Conservation (phyloP, 2,888 invertebrate species). For the Ormyrus rosae region DNA sequence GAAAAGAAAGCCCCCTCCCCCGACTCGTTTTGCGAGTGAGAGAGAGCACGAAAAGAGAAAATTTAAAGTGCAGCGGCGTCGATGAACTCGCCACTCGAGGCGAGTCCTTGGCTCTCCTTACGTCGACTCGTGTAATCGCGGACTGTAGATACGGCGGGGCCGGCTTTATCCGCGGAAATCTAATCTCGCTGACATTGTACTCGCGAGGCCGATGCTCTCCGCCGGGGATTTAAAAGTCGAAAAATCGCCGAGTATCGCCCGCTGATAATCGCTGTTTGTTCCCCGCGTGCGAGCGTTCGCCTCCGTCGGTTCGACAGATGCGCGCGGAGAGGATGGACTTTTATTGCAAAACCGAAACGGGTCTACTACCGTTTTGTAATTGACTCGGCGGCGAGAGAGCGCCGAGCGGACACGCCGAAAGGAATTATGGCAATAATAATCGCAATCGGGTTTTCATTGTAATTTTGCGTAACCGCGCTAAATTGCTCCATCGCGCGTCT, state of each 20-base stretch:
- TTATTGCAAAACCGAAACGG: too few relatives aligned
- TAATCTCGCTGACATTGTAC: constrained; percentile 59
- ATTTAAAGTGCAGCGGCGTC: constrained; percentile 34
- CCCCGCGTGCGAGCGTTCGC: too few relatives aligned
- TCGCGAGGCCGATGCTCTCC: constrained; percentile 49
- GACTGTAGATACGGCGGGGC: constrained; percentile 1
- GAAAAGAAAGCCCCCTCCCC: background rate
- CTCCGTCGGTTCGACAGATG: too few relatives aligned
- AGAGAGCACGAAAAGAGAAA: constrained; percentile 13
- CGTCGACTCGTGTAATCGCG: constrained; percentile 30
- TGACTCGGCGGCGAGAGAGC: too few relatives aligned
- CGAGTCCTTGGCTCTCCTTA: constrained; percentile 37
- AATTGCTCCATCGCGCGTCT: background rate
- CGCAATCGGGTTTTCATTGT: constrained; percentile 23
- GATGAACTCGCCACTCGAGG: constrained; percentile 1
- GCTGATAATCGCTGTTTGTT: constrained; percentile 39
- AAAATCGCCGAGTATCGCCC: background rate
- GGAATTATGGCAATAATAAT: constrained; percentile 25
- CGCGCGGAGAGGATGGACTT: too few relatives aligned
- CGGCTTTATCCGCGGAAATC: constrained; percentile 55
- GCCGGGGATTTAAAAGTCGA: constrained; percentile 24
- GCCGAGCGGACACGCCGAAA: too few relatives aligned
- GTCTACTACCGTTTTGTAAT: too few relatives aligned
- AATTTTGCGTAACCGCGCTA: constrained; percentile 29
- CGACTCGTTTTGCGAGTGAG: background rate